Base-by-base conservation (phyloP, 2,797 vertebrate species). In the Hydrolagus colliei region DNA sequence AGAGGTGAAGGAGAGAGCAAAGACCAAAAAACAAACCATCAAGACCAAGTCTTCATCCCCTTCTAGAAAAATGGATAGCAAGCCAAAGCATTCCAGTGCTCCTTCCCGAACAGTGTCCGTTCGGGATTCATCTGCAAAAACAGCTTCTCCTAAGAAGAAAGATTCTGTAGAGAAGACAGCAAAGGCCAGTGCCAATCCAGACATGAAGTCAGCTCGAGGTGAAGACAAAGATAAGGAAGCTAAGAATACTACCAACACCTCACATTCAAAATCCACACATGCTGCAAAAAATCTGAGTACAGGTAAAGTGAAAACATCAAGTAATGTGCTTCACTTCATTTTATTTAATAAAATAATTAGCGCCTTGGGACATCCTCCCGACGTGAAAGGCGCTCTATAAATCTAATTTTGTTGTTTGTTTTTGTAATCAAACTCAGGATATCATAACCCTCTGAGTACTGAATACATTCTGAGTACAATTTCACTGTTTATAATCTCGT, bases 221-320 rank as follows among this genome's bases (percentile, higher is more conserved):
- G 97, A 97, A 87, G 96, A 97, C 62, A 98, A 99, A 93, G 97
- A 98, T 91, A 95, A 95, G 86, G 94, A 95, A 71, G 96, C 95
- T 84, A 99, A 99, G 94, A 99, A 99, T 88, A 97, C 97, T 16
- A 96, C 97, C 86, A 99, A 99, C 71, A 94, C 95, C 76, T 96
- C 96, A 74, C 93, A 97, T 35, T 98, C 95, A 86, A 97, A 94
- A 88, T 96, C 95, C 0, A 35, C 79, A 84, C 79, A 84, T 35
- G 52, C 63, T 35, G 95, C 92, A 12, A 99, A 97, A 93, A 96
- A 91, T 16, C 91, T 92, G 52, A 91, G 93, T 86, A 91, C 95
- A 93, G 97, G 97, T 98, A 89, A 93, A 88, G 12, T 63, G 16
- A 16, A 10, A 20, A 16, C 5, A 4, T 67, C 13, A 20, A 62